phyloP scores from a whole-genome alignment of 2,797 vertebrate species.

The Megalops cyprinoides region DNA sequence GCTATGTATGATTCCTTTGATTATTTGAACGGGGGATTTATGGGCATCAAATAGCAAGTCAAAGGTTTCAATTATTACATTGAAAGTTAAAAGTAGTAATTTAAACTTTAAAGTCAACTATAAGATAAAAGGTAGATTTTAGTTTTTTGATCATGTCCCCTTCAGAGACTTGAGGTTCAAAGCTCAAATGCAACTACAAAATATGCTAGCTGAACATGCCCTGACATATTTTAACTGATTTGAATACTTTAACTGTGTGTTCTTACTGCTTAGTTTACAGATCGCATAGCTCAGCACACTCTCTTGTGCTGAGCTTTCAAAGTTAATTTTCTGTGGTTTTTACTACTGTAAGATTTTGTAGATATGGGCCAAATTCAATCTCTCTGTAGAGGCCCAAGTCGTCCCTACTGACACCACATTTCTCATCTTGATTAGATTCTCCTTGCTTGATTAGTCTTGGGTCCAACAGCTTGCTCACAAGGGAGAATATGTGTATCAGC shows the following conservation, averaged over 20 bases:
- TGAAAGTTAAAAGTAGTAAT: too few species aligned
- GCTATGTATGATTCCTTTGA: too few species aligned
- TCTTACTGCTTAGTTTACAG: background rate
- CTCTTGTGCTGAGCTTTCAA: background rate
- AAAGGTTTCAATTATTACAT: too few species aligned
- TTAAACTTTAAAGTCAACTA: too few species aligned
- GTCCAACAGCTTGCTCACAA: background rate
- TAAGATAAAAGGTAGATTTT: too few species aligned
- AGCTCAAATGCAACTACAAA: background rate
- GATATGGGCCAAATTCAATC: background rate
- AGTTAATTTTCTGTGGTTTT: background rate
- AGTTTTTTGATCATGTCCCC: conserved; percentile 8
- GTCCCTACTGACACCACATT: background rate
- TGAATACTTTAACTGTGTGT: too few species aligned
- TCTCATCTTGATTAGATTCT: conserved; percentile 9
- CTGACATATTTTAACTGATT: conserved; percentile 3
- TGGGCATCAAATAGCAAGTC: too few species aligned
- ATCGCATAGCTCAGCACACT: background rate
- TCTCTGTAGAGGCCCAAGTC: background rate
- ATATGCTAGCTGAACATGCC: too few species aligned
- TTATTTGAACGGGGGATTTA: too few species aligned
- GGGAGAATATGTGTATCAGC: background rate
- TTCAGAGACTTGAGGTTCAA: background rate
- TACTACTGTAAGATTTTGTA: background rate
- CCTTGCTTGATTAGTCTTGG: conserved; percentile 8